A percentile compares a stretch with the other conserved stretches of the same genome.
Conservation (phyloP, 2,797 vertebrate species). For the Thalassophryne amazonica region DNA sequence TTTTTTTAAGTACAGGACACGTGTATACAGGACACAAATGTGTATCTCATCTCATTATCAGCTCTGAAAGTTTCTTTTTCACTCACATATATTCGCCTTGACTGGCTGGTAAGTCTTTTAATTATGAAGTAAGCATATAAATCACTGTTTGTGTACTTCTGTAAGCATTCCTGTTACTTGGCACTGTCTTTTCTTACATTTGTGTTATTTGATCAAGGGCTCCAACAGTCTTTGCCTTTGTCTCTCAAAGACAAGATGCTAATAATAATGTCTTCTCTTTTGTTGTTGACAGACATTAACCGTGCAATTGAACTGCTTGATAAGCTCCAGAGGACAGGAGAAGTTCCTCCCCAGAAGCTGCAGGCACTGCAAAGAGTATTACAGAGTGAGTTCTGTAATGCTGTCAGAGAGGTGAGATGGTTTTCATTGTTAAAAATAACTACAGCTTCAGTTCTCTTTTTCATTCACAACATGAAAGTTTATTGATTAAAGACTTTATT, state of each 20-base stretch:
- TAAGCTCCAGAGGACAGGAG: constrained; percentile 95
- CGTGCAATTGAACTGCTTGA: constrained; percentile 97
- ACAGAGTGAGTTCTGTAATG: constrained; percentile 98
- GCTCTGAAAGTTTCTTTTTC: no score
- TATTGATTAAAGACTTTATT: neutral
- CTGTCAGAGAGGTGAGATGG: constrained; percentile 90
- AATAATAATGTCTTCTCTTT: neutral
- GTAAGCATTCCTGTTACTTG: no score
- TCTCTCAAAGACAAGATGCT: no score
- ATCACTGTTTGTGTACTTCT: no score
- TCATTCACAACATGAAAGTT: neutral
- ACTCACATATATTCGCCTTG: no score
- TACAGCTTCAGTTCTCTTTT: neutral
- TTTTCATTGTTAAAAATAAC: neutral
- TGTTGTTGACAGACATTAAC: constrained; percentile 86
- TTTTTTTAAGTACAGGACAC: no score
- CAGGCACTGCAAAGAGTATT: constrained; percentile 96
- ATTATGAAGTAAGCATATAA: no score
- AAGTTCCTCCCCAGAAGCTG: constrained; percentile 96
- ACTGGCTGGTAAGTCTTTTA: no score
- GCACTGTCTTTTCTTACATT: no score
- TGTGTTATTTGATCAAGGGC: no score
- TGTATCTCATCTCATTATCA: no score
- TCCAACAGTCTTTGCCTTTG: neutral
- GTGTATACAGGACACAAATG: no score